Conservation (phyloP, 2,888 invertebrate genomes). For the Lasius fuliginosus region DNA sequence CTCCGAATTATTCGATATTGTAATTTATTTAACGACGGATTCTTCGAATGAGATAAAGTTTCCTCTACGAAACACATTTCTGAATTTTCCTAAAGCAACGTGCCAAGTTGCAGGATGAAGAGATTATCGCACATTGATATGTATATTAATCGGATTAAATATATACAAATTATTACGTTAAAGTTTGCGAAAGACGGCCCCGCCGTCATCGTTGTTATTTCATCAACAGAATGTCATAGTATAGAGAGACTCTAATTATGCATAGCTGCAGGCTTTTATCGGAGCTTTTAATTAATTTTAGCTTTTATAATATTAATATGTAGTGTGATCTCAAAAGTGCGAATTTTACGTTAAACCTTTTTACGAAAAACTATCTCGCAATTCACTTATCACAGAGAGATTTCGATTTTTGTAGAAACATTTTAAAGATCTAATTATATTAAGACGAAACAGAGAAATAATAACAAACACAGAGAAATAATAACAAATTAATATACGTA, state of each 20-base stretch:
- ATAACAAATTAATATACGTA: neutral
- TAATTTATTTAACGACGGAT: neutral
- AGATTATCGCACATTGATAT: neutral
- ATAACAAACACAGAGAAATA: neutral
- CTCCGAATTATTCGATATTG: neutral
- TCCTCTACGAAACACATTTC: neutral
- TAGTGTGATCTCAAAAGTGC: neutral
- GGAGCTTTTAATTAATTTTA: constrained; percentile 45
- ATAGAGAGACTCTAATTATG: neutral
- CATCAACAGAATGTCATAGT: neutral
- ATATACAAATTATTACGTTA: constrained; percentile 6
- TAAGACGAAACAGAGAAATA: neutral
- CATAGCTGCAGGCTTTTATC: neutral
- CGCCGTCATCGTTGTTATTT: neutral
- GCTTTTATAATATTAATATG: neutral
- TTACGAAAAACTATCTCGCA: neutral
- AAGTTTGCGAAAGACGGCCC: constrained; percentile 11
- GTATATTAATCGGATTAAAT: constrained; percentile 1
- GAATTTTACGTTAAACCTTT: neutral
- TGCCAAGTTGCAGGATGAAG: neutral
- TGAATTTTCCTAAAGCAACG: neutral
- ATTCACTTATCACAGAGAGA: neutral
- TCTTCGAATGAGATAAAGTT: neutral
- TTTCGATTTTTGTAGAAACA: neutral
- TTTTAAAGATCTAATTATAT: neutral